Evolutionary conservation across 2,888 invertebrate genomes (phyloP), one percentile per base, ranked within the genome.

Genomic region (Cryptocephalus moraei): DNA sequence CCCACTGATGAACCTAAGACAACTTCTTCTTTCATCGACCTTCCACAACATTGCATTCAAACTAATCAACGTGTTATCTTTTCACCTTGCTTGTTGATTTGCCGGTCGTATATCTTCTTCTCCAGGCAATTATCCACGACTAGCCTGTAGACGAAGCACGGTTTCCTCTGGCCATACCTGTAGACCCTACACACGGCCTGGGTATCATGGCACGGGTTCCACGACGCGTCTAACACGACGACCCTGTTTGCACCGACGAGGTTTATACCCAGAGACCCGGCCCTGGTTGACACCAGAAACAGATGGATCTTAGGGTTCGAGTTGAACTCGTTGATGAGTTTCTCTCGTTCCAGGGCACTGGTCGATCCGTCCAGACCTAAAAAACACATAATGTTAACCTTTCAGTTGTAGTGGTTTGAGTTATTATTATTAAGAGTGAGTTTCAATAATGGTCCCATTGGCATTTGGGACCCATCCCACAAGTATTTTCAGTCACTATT

Each of bases 121-220:
- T 99, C 99, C 55, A 99, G 76, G 57, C 93, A 94, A 70, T 92
- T 93, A 70, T 99, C 97, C 70, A 94, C 94, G 6, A 99, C 94
- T 50, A 99, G 79, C 38, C 97, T 82, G 69, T 97, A 99, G 4
- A 99, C 93, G 68, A 87, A 95, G 62, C 95, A 95, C 0, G 86
- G 87, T 64, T 94, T 96, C 61, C 80, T 79, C 70, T 99, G 97
- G 0, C 97, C 97, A 65, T 95, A 96, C 61, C 88, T 79, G 67
- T 92, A 93, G 38, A 97, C 94, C 57, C 97, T 76, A 68, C 97
- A 97, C 10, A 99, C 95, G 32, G 97, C 97, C 74, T 93, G 93
- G 0, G 92, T 91, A 66, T 96, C 96, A 64, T 99, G 97, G 65
- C 97, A 97, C 1, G 97, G 97, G 74, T 99, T 99, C 96, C 97